Evolutionary conservation across 2,888 invertebrate genomes (phyloP).

Genomic region (Spisula subtruncata): DNA sequence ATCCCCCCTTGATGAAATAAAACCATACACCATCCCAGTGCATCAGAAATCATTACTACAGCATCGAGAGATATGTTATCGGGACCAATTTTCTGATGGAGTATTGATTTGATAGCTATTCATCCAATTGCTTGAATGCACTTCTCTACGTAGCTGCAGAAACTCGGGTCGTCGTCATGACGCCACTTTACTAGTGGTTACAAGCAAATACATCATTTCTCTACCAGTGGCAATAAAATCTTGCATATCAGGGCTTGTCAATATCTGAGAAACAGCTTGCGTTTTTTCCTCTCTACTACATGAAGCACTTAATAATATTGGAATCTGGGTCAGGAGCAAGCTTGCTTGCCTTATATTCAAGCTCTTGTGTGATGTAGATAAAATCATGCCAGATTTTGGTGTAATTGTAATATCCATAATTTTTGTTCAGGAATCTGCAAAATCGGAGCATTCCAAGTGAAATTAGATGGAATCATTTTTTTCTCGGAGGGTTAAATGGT

Average conservation of each 20-base stretch:
- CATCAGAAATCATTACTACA: slow-evolving; percentile 11
- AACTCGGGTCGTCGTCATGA: neutral
- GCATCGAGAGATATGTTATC: neutral
- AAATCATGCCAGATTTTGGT: slow-evolving; percentile 18
- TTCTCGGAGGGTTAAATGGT: slow-evolving; percentile 18
- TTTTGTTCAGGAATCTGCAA: neutral
- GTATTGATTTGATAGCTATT: neutral
- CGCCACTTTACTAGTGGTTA: slow-evolving; percentile 5
- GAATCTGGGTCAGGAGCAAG: slow-evolving; percentile 42
- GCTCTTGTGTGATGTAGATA: slow-evolving; percentile 35
- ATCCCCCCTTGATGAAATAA: neutral
- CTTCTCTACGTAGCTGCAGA: neutral
- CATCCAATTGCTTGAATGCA: neutral
- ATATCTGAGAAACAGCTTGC: slow-evolving; percentile 46
- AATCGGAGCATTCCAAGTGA: neutral
- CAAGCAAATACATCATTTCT: slow-evolving; percentile 16
- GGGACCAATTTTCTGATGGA: slow-evolving; percentile 7
- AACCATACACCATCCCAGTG: neutral
- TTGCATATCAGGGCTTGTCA: slow-evolving; percentile 46
- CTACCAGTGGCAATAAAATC: slow-evolving; percentile 45
- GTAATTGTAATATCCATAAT: slow-evolving; percentile 3
- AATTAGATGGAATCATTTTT: slow-evolving; percentile 1
- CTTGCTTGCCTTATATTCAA: slow-evolving; percentile 17
- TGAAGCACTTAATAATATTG: slow-evolving; percentile 12
- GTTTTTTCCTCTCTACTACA: neutral